Conservation (phyloP, 2,797 vertebrate genomes). For the Phalloptychus januarius region DNA sequence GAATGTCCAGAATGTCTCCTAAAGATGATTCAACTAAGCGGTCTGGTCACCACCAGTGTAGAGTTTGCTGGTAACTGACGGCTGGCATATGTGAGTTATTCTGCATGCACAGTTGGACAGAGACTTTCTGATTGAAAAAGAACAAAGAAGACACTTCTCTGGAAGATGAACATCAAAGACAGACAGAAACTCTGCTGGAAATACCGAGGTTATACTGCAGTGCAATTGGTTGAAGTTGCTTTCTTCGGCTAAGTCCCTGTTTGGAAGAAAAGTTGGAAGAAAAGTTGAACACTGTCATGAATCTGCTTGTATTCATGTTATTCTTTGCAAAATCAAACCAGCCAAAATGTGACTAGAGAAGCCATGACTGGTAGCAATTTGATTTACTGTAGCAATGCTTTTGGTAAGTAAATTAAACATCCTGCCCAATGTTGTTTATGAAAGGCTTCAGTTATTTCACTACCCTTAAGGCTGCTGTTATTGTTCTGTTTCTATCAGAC, state of each 20-base stretch:
- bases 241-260: neutral
- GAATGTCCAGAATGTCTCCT: neutral
- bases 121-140: neutral
- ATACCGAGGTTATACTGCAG: neutral
- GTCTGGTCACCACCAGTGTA: neutral
- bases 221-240: neutral
- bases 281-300: neutral
- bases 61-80: neutral
- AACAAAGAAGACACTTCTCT: neutral
- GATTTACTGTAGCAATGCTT: neutral
- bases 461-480: neutral
- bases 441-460: neutral
- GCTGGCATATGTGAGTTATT: neutral
- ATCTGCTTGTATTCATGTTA: neutral
- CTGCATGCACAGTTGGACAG: neutral
- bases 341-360: neutral
- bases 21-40: neutral
- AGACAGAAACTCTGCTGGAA: neutral
- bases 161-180: neutral
- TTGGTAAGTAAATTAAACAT: neutral
- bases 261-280: neutral
- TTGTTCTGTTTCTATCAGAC: neutral
- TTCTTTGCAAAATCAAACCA: neutral
- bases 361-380: neutral
- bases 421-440: neutral